A percentile compares a stretch with the other conserved stretches of the same genome.
phyloP scores from a whole-genome alignment of 2,888 invertebrate species.

The Sceliomorpha sp. region DNA sequence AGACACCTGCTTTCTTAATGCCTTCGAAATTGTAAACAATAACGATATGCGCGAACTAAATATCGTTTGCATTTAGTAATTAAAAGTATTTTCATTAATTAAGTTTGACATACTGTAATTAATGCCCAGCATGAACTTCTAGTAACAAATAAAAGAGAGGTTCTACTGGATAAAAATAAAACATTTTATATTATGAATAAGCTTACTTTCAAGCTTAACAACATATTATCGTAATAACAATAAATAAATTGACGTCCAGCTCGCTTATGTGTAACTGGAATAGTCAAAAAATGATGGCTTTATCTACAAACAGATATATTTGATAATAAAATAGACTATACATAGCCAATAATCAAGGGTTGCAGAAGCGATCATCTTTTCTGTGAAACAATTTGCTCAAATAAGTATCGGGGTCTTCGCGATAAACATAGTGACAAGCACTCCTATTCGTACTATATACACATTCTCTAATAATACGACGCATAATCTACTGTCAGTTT shows the following conservation, averaged over 20 bases:
- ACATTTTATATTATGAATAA: conserved; percentile 1
- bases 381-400: conserved; percentile 8
- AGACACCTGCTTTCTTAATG: conserved; percentile 5
- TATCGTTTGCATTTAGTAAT: no score
- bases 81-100: no score
- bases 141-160: conserved; percentile 11
- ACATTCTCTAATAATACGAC: conserved; percentile 19
- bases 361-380: not conserved
- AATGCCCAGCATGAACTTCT: no score
- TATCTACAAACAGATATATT: conserved; percentile 4
- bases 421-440: conserved; percentile 18
- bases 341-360: conserved; percentile 16
- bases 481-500: conserved; percentile 13
- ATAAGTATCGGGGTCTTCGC: conserved; percentile 20
- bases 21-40: no score
- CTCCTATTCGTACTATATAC: conserved; percentile 19
- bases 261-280: conserved; percentile 3
- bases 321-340: conserved; percentile 1
- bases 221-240: conserved; percentile 1
- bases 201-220: conserved; percentile 7
- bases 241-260: conserved; percentile 14
- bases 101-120: no score
- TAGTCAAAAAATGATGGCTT: not conserved
- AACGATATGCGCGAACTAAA: no score
- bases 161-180: conserved; percentile 11